A percentile compares a stretch with the other conserved stretches of the same genome.
Evolutionary conservation across 2,113 vertebrate species (phyloP).

Genomic region (Heloderma charlesbogerti): DNA sequence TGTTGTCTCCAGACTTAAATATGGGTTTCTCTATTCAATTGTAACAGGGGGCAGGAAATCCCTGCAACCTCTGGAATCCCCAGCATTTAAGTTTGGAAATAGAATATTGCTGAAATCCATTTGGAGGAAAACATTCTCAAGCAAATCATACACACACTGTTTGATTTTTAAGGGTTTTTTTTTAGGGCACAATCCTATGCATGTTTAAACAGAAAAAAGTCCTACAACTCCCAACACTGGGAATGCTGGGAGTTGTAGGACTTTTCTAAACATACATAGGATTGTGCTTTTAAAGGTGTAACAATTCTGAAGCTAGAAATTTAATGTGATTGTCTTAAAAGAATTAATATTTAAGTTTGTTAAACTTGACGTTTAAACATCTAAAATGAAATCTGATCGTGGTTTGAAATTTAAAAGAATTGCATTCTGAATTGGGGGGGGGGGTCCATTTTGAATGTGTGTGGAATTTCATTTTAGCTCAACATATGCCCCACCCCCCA

Average conservation of each 20-base stretch:
- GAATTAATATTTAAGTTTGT: neutral
- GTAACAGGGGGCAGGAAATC: neutral
- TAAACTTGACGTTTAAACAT: neutral
- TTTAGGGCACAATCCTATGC: too few species aligned
- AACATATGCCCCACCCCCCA: neutral
- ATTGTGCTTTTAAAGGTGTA: neutral
- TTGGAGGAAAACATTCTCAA: neutral
- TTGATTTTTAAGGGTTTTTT: neutral
- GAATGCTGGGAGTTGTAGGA: too few species aligned
- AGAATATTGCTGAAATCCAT: neutral
- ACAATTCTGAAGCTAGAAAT: neutral
- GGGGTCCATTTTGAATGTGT: neutral
- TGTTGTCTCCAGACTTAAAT: neutral
- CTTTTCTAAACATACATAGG: too few species aligned
- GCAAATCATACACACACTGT: neutral
- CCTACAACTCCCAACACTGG: too few species aligned
- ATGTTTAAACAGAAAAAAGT: too few species aligned
- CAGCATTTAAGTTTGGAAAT: neutral
- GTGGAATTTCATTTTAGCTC: neutral
- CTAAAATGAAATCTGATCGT: neutral
- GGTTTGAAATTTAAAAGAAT: neutral
- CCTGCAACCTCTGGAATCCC: neutral
- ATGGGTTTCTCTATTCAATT: neutral
- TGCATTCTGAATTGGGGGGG: neutral
- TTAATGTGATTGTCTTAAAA: neutral